These are phyloP conservation scores for Sylvia atricapilla DNA, from an alignment of 2,113 vertebrate genomes.

Conservation along the genomic window DNA sequence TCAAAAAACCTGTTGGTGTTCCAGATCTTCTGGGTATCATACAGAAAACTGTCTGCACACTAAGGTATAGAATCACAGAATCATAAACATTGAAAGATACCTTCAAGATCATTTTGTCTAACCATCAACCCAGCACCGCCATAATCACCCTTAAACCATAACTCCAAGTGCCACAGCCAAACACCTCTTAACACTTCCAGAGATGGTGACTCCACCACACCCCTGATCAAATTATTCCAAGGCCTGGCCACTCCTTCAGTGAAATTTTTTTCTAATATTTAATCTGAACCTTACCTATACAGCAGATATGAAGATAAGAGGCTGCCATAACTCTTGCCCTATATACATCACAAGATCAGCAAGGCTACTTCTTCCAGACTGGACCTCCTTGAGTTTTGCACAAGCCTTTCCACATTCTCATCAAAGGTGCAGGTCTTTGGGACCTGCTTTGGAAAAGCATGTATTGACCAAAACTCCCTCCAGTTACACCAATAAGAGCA, in stretches of 20 bases:
- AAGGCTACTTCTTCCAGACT: background rate
- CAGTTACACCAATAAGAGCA: background rate
- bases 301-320: background rate
- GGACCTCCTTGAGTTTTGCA: background rate
- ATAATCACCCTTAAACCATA: background rate
- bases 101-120: background rate
- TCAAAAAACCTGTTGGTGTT: background rate
- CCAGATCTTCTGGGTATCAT: background rate
- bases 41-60: background rate
- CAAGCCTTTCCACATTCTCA: background rate
- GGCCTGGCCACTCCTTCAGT: background rate
- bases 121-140: background rate
- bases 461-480: background rate
- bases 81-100: background rate
- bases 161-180: background rate
- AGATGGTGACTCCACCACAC: fast-evolving
- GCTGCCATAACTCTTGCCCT: background rate
- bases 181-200: background rate
- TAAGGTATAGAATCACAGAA: background rate
- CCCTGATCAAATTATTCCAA: background rate
- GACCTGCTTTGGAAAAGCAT: background rate
- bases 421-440: background rate
- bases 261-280: background rate
- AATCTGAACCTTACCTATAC: background rate
- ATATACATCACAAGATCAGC: fast-evolving